phyloP scores from a whole-genome alignment of 2,113 vertebrate genomes.

The Marmota flaviventris region DNA sequence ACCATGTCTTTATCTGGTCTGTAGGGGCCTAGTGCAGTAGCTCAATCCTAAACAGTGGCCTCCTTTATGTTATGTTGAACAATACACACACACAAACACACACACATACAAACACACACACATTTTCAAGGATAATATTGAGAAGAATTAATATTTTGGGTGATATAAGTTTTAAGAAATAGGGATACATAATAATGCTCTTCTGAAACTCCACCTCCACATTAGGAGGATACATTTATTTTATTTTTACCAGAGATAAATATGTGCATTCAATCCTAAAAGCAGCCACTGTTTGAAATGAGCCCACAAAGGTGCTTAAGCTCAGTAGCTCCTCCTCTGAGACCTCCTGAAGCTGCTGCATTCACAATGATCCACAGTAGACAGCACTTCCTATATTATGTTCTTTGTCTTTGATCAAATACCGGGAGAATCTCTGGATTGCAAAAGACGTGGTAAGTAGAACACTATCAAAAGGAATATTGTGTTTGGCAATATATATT shows the following conservation, averaged over 20 bases:
- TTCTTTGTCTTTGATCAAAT: conserved; percentile 73
- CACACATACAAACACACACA: no score
- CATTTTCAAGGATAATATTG: not conserved
- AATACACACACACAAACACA: not conserved
- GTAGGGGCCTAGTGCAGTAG: rapidly evolving
- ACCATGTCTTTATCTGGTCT: not conserved
- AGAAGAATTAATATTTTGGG: not conserved
- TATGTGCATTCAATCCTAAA: not conserved
- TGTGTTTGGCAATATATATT: conserved; percentile 65
- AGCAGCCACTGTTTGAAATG: not conserved
- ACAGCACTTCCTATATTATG: not conserved
- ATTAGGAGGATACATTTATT: not conserved
- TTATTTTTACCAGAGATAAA: conserved; percentile 10
- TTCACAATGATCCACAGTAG: not conserved
- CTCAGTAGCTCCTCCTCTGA: not conserved
- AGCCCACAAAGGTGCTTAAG: not conserved
- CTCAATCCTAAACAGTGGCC: not conserved
- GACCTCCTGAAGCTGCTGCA: not conserved
- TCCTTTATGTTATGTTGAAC: not conserved
- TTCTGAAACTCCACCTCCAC: not conserved
- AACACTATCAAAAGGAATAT: conserved; percentile 79
- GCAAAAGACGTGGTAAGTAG: conserved; percentile 57
- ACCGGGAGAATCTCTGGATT: conserved; percentile 35
- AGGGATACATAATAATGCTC: not conserved
- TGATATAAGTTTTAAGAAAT: conserved; percentile 43